Evolutionary conservation across 2,113 vertebrate genomes (phyloP).

Genomic region (Miniopterus natalensis): DNA sequence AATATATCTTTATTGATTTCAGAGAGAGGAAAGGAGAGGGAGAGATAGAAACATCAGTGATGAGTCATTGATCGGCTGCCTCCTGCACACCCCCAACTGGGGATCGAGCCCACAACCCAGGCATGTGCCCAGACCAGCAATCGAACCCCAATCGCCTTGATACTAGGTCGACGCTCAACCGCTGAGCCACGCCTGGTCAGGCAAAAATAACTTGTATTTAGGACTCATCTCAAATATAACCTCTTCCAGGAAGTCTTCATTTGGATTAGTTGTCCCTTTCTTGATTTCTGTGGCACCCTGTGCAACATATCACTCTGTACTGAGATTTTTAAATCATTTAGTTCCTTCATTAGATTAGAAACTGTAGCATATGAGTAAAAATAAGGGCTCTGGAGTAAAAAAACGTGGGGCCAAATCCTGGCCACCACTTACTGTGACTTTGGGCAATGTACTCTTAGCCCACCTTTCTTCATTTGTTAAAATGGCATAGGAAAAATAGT

Average conservation of each 20-base stretch:
- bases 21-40: too few species aligned
- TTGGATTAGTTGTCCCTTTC: neutral
- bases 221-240: neutral
- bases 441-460: neutral
- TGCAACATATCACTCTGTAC: neutral
- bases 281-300: neutral
- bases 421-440: neutral
- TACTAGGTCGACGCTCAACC: too few species aligned
- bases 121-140: too few species aligned
- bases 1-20: too few species aligned
- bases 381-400: neutral
- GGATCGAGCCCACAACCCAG: too few species aligned
- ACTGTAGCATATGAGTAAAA: neutral
- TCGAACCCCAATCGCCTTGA: too few species aligned
- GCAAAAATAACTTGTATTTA: neutral
- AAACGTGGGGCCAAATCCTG: neutral
- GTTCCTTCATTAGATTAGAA: conserved; percentile 29
- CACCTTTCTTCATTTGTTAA: conserved; percentile 27
- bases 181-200: too few species aligned
- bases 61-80: too few species aligned
- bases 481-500: neutral
- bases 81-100: too few species aligned
- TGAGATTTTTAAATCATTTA: conserved; percentile 19
- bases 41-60: too few species aligned
- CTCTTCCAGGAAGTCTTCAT: neutral